These are phyloP conservation scores for Myotis davidii DNA, from an alignment of 2,113 vertebrate genomes.

Conservation along the genomic window DNA sequence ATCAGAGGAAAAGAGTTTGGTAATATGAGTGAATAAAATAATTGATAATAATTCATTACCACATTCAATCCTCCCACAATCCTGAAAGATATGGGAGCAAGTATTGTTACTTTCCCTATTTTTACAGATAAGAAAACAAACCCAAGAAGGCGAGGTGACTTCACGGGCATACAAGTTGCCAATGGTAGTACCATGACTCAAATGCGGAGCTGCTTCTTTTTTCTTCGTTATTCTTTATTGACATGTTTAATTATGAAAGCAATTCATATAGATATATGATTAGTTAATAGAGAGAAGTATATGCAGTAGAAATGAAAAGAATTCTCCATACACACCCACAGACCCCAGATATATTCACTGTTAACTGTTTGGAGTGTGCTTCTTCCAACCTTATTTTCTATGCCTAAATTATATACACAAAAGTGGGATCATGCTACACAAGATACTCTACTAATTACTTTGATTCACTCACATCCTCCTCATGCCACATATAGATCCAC, in stretches of 20 bases:
- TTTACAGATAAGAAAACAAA: neutral
- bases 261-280: neutral
- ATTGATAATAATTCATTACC: neutral
- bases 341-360: neutral
- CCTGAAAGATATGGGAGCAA: neutral
- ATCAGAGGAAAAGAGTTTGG: neutral
- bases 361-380: neutral
- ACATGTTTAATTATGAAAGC: neutral
- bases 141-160: neutral
- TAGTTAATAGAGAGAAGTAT: neutral
- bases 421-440: neutral
- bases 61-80: neutral
- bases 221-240: neutral
- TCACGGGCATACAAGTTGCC: neutral
- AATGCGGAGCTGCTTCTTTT: neutral
- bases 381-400: neutral
- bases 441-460: neutral
- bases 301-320: neutral
- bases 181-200: neutral
- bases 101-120: neutral
- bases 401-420: neutral
- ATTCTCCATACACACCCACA: neutral
- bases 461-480: neutral
- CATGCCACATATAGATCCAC: neutral
- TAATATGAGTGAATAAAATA: conserved; percentile 28